Evolutionary conservation across 92 coral and sea anemone species (phyloP).

Genomic region (Isaurus tuberculatus): DNA sequence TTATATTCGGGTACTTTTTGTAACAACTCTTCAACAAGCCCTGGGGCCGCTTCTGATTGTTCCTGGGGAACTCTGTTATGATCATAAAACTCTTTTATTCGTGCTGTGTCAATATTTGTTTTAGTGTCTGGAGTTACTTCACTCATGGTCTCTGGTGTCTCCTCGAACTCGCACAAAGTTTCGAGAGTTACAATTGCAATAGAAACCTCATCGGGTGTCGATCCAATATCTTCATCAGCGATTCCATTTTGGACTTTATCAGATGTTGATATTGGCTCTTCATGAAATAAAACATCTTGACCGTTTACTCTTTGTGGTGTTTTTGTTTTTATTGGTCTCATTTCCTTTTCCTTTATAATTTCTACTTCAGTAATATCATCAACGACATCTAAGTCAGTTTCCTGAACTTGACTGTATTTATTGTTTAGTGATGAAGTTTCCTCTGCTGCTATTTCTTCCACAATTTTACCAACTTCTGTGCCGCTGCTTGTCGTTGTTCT

Average conservation of each 20-base stretch:
- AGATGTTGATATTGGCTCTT: constrained; percentile 5
- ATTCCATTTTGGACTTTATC: neutral
- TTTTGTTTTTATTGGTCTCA: neutral
- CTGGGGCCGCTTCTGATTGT: neutral
- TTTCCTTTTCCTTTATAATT: neutral
- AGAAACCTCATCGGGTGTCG: constrained; percentile 25
- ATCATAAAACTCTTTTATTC: neutral
- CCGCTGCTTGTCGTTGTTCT: constrained; percentile 15
- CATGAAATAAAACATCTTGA: constrained; percentile 1
- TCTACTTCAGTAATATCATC: neutral
- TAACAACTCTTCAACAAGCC: neutral
- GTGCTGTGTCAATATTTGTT: constrained; percentile 14
- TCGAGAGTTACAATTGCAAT: constrained; percentile 44
- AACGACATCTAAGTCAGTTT: constrained; percentile 12
- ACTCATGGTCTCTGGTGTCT: neutral
- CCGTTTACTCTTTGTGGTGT: neutral
- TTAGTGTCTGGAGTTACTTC: neutral
- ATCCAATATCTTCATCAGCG: constrained; percentile 15
- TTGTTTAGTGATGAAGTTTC: constrained; percentile 9
- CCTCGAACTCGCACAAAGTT: neutral
- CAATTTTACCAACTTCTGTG: constrained; percentile 43
- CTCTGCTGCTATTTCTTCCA: constrained; percentile 7
- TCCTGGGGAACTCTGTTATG: neutral
- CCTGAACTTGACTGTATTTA: constrained; percentile 32
- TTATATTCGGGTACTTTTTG: neutral